A percentile compares a stretch with the other conserved stretches of the same genome.
Evolutionary conservation across 2,888 invertebrate species (phyloP).

Genomic region (Archips xylosteana): DNA sequence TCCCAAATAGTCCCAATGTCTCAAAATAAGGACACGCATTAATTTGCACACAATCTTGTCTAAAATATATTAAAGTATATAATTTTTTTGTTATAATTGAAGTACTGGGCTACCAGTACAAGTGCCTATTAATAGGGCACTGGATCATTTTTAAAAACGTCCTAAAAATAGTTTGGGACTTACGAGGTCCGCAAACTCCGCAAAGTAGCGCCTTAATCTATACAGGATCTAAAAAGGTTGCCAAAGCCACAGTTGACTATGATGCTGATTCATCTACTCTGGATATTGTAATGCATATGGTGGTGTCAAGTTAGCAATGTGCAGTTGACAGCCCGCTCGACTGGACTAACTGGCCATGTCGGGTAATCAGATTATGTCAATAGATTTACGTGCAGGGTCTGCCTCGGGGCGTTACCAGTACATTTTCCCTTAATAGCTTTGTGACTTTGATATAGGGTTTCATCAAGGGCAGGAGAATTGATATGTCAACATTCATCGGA

Average conservation of each 20-base stretch:
- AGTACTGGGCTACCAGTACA: too few relatives aligned
- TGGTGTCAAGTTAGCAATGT: conserved; percentile 46
- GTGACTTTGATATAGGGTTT: conserved; percentile 34
- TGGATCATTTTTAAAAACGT: too few relatives aligned
- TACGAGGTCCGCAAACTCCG: too few relatives aligned
- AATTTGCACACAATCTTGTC: too few relatives aligned
- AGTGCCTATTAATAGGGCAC: too few relatives aligned
- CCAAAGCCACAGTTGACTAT: background rate
- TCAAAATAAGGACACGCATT: too few relatives aligned
- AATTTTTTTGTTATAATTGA: too few relatives aligned
- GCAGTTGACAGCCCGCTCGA: conserved; percentile 44
- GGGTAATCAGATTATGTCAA: conserved; percentile 57
- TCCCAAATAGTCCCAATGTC: too few relatives aligned
- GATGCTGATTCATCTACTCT: background rate
- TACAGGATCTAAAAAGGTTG: background rate
- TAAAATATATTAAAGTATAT: too few relatives aligned
- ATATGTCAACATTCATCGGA: conserved; percentile 16
- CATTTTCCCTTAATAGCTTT: conserved; percentile 26
- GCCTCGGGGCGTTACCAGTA: conserved; percentile 27
- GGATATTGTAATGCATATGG: conserved; percentile 7
- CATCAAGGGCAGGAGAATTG: conserved; percentile 25
- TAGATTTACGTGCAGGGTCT: conserved; percentile 47
- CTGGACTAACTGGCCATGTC: conserved; percentile 49
- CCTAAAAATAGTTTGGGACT: too few relatives aligned
- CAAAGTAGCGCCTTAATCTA: too few relatives aligned